Evolutionary conservation across 37 sponge, comb jelly and placozoan genomes (phyloP).

Genomic region (Theonella swinhoei): DNA sequence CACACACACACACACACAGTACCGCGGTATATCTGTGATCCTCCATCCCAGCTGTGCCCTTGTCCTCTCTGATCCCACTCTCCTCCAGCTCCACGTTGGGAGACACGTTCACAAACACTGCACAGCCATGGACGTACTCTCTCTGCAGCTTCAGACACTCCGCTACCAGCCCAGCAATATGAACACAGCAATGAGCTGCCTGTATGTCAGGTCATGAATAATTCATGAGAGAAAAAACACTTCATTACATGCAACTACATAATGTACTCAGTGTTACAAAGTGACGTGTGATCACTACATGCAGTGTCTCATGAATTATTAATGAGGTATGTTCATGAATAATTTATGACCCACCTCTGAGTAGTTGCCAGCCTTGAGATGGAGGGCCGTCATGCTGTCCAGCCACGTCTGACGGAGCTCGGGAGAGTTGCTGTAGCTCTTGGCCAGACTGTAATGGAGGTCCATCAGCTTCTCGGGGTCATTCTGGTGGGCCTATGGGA

Average conservation of each 20-base stretch:
- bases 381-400: constrained; percentile 78
- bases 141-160: constrained; percentile 87
- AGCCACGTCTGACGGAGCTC: constrained; percentile 92
- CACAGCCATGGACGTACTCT: constrained; percentile 58
- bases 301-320: too few species aligned
- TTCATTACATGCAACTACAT: too few species aligned
- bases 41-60: constrained; percentile 22
- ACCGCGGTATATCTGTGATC: background rate
- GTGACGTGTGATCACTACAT: too few species aligned
- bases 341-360: constrained; percentile 86
- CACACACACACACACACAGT: too few species aligned
- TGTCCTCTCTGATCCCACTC: constrained; percentile 81
- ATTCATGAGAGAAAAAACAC: background rate
- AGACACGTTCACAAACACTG: constrained; percentile 48
- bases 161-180: constrained; percentile 90
- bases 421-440: constrained; percentile 84
- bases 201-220: background rate
- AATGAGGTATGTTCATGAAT: too few species aligned
- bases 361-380: constrained; percentile 76
- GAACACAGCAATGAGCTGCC: constrained; percentile 93
- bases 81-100: constrained; percentile 83
- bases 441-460: constrained; percentile 88
- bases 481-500: constrained; percentile 79
- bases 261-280: too few species aligned
- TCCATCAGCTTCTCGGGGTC: constrained; percentile 91